These are phyloP conservation scores for Mastigias papua DNA, from an alignment of 30 jellyfish, hydroid and myxozoan genomes.

Conservation along the genomic window DNA sequence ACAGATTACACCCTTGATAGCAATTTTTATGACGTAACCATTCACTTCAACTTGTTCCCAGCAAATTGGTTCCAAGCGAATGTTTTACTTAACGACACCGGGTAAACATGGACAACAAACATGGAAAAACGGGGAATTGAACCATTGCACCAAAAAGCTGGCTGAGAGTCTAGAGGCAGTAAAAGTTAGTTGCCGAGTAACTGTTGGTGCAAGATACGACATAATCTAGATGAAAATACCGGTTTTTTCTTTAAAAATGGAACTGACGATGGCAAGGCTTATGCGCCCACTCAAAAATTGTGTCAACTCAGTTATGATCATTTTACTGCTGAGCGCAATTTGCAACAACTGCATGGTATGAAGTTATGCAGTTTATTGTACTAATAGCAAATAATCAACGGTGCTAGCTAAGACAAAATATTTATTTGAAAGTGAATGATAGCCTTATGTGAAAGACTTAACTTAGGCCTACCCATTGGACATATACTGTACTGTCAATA, in stretches of 20 bases:
- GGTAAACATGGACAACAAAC: constrained; percentile 13
- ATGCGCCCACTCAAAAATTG: constrained; percentile 38
- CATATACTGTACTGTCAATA: no score
- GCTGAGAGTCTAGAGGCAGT: no score
- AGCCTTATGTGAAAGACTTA: no score
- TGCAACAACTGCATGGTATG: constrained; percentile 53
- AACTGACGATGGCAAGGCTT: constrained; percentile 3
- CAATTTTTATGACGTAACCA: background rate
- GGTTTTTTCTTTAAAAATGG: background rate
- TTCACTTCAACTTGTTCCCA: constrained; percentile 21
- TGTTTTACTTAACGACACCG: background rate
- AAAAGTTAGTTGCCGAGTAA: no score
- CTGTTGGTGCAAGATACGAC: background rate
- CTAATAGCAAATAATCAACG: background rate
- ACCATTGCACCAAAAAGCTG: no score
- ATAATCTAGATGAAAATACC: background rate
- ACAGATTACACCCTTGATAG: no score
- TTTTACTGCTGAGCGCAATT: constrained; percentile 6
- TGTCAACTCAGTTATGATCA: background rate
- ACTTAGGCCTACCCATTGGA: no score
- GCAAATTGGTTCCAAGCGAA: no score
- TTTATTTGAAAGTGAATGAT: no score
- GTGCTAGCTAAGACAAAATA: no score
- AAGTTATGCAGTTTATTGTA: background rate
- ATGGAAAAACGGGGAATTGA: background rate